Evolutionary conservation across 2,888 invertebrate genomes (phyloP), one percentile per base, ranked within the genome.

Genomic region (Spilosoma lubricipeda): DNA sequence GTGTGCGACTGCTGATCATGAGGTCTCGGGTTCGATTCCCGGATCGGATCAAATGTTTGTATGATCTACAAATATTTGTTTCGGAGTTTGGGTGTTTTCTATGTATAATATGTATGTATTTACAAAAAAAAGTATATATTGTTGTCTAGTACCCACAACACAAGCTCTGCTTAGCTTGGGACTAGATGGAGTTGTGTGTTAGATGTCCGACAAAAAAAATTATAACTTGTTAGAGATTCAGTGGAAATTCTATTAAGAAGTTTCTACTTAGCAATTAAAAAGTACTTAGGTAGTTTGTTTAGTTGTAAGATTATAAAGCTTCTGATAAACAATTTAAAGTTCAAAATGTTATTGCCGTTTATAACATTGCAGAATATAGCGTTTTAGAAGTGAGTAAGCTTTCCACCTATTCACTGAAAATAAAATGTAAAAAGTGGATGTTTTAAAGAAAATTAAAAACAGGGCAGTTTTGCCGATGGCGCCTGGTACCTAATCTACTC

Each of bases 361-460:
- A 91, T 87, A 90, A 89, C 88, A 87, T 90, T 91, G 87, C 87
- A 87, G 89, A 90, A 92, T 90, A 93, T 91, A 92, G 91, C 90
- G 86, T 92, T 93, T 92, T 91, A 90, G 93, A 94, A 93, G 93
- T 91, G 91, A 92, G 91, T 92, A 93, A 94, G 92, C 91, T 92
- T 93, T 93, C 92, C 90, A 93, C 92, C 92, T 93, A 93, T 93
- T 93, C 92, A 91, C 86, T 91, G 90, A 89, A 93, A 94, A 94
- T 92, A 95, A 93, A 95, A 94, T 91, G 91, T 89, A 93, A 93
- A 94, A 92, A 95, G 91, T 91, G 91, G 89, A 93, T 94, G 94
- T 95, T 94, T 94, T 95, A 93, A 95, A 95, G 94, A 95, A 95
- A 95, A 95, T 95, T 95, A 94, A 95, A 95, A 94, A 95, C 93